Evolutionary conservation across 2,797 vertebrate species (phyloP).

Genomic region (Danio kyathit): DNA sequence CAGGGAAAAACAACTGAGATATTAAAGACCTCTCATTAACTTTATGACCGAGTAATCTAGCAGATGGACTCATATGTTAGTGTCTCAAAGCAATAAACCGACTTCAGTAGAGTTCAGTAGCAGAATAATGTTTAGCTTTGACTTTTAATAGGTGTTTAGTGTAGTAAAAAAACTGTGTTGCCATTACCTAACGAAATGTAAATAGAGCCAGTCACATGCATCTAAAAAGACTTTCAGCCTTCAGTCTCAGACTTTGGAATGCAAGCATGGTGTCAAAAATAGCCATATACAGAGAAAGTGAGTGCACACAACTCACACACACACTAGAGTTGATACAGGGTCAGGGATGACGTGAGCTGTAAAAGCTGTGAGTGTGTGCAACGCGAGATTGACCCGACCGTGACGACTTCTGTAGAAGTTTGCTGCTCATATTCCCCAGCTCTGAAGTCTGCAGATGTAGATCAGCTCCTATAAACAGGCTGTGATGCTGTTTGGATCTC

Average conservation of each 20-base stretch:
- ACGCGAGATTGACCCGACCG: constrained; percentile 3
- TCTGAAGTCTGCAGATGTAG: constrained; percentile 20
- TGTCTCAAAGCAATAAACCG: not conserved
- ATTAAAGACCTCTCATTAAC: constrained; percentile 39
- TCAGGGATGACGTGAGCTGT: constrained; percentile 46
- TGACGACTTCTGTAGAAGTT: constrained; percentile 27
- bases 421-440: constrained; percentile 5
- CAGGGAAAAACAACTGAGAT: not conserved
- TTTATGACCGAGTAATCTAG: constrained; percentile 5
- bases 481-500: constrained; percentile 2
- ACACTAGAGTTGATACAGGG: constrained; percentile 57
- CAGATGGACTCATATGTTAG: not conserved
- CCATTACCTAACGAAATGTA: constrained; percentile 25
- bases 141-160: constrained; percentile 2
- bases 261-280: constrained; percentile 44
- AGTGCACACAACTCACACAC: not conserved
- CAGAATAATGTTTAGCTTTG: constrained; percentile 10
- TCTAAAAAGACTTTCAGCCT: constrained; percentile 39
- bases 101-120: not conserved
- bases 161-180: constrained; percentile 15
- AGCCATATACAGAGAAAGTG: constrained; percentile 30
- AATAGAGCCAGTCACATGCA: constrained; percentile 13
- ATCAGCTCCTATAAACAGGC: constrained; percentile 31
- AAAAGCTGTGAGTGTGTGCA: constrained; percentile 40
- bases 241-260: constrained; percentile 54